Base-by-base conservation (phyloP, 2,888 invertebrate genomes). In the Caenorhabditis sp. region DNA sequence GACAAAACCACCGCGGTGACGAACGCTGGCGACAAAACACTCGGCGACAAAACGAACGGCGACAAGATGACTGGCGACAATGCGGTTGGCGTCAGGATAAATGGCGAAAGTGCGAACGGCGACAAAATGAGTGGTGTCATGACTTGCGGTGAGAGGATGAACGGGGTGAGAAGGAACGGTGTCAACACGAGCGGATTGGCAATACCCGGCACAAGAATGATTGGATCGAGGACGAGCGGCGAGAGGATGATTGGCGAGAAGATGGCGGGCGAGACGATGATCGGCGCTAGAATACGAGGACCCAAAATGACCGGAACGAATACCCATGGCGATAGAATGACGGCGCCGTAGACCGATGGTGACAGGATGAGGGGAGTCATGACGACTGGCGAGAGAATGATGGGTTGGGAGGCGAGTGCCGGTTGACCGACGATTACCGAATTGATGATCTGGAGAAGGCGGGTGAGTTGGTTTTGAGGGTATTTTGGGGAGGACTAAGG, bases 321-420 rank as follows among this genome's bases (percentile, higher is more conserved):
- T n/a, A 77, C 53, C 81, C 83, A 82, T 10, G 84, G 83, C 19
- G 80, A 80, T 17, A 83, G 60, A 54, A 82, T 72, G 19, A 71
- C 68, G 14, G 71, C 37, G 24, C 76, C 73, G 31, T 63, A 77
- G 27, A 79, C 68, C 3, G 76, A 58, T 1, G 79, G 77, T 3
- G 79, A 76, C 6, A 70, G 37, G 5, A 79, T 54, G 5, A 81
- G 49, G 4, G 76, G 66, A 0, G 77, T 67, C 36, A 77, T 68
- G 6, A 77, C 19, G 0, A 75, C 76, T 1, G 78, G 76, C 0
- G 76, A 76, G 0, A 74, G 43, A 5, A 78, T 74, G 1, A 76
- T 24, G 1, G 68, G 68, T 43, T 73, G 72, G 5, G 69, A 70
- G 10, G 71, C 74, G 1, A 57, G 55, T 21, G 64, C 74, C 5